These are phyloP conservation scores for Micrasema longulum DNA, from an alignment of 1,140 invertebrate species.

Conservation along the genomic window DNA sequence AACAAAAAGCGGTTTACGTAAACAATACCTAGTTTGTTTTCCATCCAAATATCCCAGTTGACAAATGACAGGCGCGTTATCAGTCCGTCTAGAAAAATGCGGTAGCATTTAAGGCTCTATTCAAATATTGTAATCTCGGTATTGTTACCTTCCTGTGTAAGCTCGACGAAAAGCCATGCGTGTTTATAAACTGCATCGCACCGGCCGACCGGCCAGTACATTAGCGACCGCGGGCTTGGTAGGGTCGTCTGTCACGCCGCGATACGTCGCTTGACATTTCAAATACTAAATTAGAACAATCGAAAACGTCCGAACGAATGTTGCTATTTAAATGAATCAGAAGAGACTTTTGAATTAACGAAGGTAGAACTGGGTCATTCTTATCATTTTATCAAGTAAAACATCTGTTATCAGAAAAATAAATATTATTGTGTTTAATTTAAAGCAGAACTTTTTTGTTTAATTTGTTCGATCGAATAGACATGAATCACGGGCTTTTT, in stretches of 20 bases:
- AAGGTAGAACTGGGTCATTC: too few species aligned
- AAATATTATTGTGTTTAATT: too few species aligned
- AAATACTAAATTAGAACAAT: slow-evolving; percentile 34
- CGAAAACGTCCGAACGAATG: slow-evolving; percentile 24
- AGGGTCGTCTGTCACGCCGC: slow-evolving; percentile 10
- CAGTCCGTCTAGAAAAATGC: slow-evolving; percentile 31
- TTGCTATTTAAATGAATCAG: slow-evolving; percentile 22
- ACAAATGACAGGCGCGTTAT: not conserved
- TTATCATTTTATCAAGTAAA: too few species aligned
- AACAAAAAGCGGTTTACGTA: too few species aligned
- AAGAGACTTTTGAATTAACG: not conserved
- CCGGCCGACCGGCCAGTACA: slow-evolving; percentile 21
- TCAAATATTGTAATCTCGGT: slow-evolving; percentile 33
- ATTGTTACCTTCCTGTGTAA: slow-evolving; percentile 24
- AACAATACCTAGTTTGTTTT: too few species aligned
- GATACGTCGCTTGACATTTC: slow-evolving; percentile 4
- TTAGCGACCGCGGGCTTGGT: slow-evolving; percentile 19
- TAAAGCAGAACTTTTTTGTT: too few species aligned
- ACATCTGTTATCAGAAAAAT: too few species aligned
- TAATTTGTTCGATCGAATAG: slow-evolving; percentile 11
- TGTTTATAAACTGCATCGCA: slow-evolving; percentile 43
- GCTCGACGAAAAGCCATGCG: slow-evolving; percentile 10
- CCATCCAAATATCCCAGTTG: slow-evolving; percentile 1
- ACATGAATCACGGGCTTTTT: slow-evolving; percentile 26
- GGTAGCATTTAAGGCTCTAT: slow-evolving; percentile 29